Evolutionary conservation across 2,888 invertebrate genomes (phyloP), one percentile per base, ranked within the genome.

Genomic region (Trypoxylon attenuatum): DNA sequence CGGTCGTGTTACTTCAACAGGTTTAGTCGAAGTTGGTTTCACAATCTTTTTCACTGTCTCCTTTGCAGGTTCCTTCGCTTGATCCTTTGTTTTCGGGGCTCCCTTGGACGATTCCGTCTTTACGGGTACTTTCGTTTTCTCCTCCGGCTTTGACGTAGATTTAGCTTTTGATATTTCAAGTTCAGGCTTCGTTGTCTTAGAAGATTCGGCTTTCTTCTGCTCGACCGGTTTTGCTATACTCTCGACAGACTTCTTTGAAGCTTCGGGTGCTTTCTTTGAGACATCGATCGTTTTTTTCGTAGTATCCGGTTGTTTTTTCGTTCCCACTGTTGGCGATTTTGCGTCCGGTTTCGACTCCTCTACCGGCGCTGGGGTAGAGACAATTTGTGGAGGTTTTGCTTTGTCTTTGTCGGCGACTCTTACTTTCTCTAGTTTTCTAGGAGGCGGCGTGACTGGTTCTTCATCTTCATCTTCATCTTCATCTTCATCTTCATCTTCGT

Each of bases 371-470:
- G 46, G 56, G 6, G 72, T 46, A 47, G 62, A 22, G 43, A 22
- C 8, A 23, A 33, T 13, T 38, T 79, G 78, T 2, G 46, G 27
- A 3, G 70, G 59, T 61, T 57, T 78, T 2, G 57, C 18, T 50
- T 77, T 84, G 5, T 80, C 79, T 45, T 84, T 85, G 56, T 84
- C 81, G 2, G 81, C 83, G 38, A 67, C 61, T 65, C 80, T 77
- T 1, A 84, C 81, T 61, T 84, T 85, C 54, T 85, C 82, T 5
- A 83, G 61, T 56, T 82, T 82, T 45, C 70, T 66, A 1, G 69
- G 54, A 2, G 71, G 52, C 2, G 66, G 4, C 2, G 61, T 51
- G n/a, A 47, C 27, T 8, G 15, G 49, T 21, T 56, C 60, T 23
- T 78, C 71, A 5, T 59, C 63, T 21, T 61, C 51, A 21, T 64